Base-by-base conservation (phyloP, 2,888 invertebrate genomes). In the Epinotia nisella region DNA sequence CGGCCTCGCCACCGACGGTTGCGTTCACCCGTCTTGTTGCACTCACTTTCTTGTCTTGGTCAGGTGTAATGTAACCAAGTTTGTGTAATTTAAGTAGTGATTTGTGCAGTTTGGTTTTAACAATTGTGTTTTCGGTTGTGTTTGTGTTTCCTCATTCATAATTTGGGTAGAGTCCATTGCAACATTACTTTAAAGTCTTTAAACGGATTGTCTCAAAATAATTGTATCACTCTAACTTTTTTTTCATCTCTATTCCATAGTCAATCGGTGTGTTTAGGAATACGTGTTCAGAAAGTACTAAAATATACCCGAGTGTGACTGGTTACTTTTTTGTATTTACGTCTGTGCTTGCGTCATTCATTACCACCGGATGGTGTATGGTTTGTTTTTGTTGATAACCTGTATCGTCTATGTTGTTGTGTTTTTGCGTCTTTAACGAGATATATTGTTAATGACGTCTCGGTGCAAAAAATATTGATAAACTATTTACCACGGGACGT, bases 31-130 rank as follows among this genome's bases (percentile, higher is more conserved):
- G 84, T 87, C 86, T 87, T 80, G 85, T 85, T 90, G 92, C 92
- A 91, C 84, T 91, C 89, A 91, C 93, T 92, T 93, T 92, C 90
- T 87, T 90, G 90, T 88, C 89, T 90, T 85, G 87, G 88, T 90
- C 92, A 91, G 90, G 91, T 92, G 92, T 89, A 89, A 85, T 88
- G 84, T 86, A 85, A 87, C 85, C 83, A 65, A 80, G 85, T 88
- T 88, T 87, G 87, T 88, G 88, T 87, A 85, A 84, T 85, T 80
- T 77, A 82, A 79, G 64, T 58, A 76, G 79, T 80, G 79, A 69
- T 79, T 39, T 49, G 71, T 71, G 68, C 35, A 29, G 60, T 60
- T 78, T 75, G 70, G 72, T 75, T 76, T 78, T 76, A 70, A 76
- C 80, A 78, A 78, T 81, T 85, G 86, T 89, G 86, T 82, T 85